phyloP scores from a whole-genome alignment of 2,113 vertebrate genomes.

The Petrocephalus microphthalmus region DNA sequence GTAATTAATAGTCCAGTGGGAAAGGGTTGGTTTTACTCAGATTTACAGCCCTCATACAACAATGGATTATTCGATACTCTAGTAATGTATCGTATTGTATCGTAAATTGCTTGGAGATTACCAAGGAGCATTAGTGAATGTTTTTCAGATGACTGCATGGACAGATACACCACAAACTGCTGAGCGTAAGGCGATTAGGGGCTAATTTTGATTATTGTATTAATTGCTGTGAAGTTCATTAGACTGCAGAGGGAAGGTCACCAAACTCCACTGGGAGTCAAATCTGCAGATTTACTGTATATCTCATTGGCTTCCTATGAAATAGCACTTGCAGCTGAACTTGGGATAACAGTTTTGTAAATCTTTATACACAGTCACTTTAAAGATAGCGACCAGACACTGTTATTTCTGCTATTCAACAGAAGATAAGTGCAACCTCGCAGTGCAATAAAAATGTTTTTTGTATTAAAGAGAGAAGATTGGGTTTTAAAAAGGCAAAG shows the following conservation, averaged over 20 bases:
- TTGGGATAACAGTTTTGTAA: constrained; percentile 37
- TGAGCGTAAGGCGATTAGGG: constrained; percentile 52
- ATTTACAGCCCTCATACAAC: background rate
- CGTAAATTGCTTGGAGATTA: constrained; percentile 28
- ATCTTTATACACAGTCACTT: constrained; percentile 27
- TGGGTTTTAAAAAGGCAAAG: background rate
- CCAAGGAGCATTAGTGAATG: constrained; percentile 32
- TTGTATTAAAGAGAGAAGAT: background rate
- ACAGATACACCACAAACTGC: constrained; percentile 52
- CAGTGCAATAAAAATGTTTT: background rate
- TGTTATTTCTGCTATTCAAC: background rate
- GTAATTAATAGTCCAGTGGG: background rate
- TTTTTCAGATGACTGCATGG: constrained; percentile 45
- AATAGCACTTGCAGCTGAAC: constrained; percentile 29
- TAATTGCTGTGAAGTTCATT: constrained; percentile 62
- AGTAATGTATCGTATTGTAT: constrained; percentile 36
- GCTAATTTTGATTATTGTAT: constrained; percentile 56
- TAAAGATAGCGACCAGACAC: background rate
- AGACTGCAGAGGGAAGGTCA: constrained; percentile 50
- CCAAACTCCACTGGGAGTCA: constrained; percentile 44
- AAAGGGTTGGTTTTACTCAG: background rate
- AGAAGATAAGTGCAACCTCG: background rate
- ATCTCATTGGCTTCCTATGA: constrained; percentile 45
- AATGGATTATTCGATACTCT: constrained; percentile 1
- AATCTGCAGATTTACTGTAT: constrained; percentile 49